Conservation (phyloP, 2,888 invertebrate genomes). For the Temnothorax rugatulus region DNA sequence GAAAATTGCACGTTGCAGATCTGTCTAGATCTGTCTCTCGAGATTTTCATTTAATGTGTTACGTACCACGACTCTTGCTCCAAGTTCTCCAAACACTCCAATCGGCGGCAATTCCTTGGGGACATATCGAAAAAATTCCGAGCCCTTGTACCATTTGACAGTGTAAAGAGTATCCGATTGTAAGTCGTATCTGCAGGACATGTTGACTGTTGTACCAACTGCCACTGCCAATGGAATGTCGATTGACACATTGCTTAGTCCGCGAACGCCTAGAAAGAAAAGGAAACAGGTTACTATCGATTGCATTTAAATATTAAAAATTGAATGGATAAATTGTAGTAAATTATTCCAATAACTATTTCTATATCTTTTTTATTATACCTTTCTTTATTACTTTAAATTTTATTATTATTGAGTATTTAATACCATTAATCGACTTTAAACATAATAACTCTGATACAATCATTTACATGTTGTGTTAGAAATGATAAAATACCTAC, state of each 20-base stretch:
- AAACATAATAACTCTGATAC: background rate
- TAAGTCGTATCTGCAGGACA: slow-evolving; percentile 92
- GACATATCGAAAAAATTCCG: slow-evolving; percentile 93
- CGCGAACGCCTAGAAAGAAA: slow-evolving; percentile 78
- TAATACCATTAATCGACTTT: background rate
- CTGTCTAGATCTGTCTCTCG: background rate
- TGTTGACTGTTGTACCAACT: slow-evolving; percentile 91
- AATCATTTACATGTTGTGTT: background rate
- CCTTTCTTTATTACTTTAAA: background rate
- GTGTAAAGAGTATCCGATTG: slow-evolving; percentile 92
- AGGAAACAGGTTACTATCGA: background rate
- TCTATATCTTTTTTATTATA: background rate
- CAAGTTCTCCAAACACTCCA: slow-evolving; percentile 90
- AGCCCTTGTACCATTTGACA: slow-evolving; percentile 94
- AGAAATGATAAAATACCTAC: background rate
- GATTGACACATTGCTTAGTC: slow-evolving; percentile 90
- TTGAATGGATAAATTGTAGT: background rate
- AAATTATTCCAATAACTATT: background rate
- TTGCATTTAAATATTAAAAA: background rate
- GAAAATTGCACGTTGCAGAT: background rate
- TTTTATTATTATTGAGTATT: background rate
- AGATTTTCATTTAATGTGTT: slow-evolving; percentile 54
- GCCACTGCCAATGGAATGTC: slow-evolving; percentile 91
- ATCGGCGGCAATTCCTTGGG: slow-evolving; percentile 93
- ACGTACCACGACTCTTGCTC: slow-evolving; percentile 92